phyloP scores from a whole-genome alignment of 2,797 vertebrate species.

The Takifugu rubripes region DNA sequence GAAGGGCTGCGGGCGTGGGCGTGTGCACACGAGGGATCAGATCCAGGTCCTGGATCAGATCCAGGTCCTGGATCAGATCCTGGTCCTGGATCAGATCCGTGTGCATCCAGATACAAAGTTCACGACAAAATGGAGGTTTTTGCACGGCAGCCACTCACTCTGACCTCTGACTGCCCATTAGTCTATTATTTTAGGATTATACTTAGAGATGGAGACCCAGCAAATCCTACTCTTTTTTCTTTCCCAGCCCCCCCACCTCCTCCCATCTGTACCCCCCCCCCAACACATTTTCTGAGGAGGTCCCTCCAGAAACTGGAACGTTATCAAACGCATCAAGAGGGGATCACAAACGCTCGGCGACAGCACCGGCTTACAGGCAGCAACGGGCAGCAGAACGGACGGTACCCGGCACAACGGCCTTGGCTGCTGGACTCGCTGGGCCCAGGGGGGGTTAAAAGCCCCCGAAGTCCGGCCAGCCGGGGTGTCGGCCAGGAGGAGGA shows the following conservation, averaged over 20 bases:
- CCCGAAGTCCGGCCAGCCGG: constrained; percentile 7
- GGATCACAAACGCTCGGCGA: constrained; percentile 49
- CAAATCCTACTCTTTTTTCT: constrained; percentile 54
- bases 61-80: not conserved
- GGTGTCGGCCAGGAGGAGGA: constrained; percentile 5
- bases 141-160: constrained; percentile 16
- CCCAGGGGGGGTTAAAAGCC: constrained; percentile 35
- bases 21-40: no score
- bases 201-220: constrained; percentile 69
- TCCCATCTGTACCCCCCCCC: not conserved
- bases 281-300: constrained; percentile 39
- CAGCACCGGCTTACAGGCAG: constrained; percentile 40
- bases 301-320: constrained; percentile 27
- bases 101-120: not conserved
- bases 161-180: constrained; percentile 36
- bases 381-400: constrained; percentile 45
- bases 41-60: no score
- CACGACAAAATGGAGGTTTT: constrained; percentile 8
- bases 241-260: constrained; percentile 9
- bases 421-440: constrained; percentile 24
- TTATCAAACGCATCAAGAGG: constrained; percentile 18
- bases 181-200: constrained; percentile 67
- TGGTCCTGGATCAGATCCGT: constrained; percentile 1
- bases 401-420: constrained; percentile 30
- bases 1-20: constrained; percentile 26